phyloP scores from a whole-genome alignment of 2,113 vertebrate species.

The Otus sunia region DNA sequence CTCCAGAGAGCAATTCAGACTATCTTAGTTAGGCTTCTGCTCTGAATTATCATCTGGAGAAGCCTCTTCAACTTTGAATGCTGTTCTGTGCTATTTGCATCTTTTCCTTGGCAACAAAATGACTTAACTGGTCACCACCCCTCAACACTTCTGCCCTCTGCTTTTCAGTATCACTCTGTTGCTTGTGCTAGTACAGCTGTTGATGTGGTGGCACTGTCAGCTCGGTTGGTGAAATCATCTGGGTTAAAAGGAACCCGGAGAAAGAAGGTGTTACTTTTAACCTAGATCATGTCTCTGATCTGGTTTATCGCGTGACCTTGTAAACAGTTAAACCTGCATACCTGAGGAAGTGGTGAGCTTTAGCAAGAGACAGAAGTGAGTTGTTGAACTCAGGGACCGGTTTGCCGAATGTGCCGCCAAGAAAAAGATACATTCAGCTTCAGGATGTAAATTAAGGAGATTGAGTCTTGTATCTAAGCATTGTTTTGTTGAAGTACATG shows the following conservation, averaged over 20 bases:
- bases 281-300: not conserved
- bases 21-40: conserved; percentile 34
- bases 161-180: not conserved
- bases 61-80: conserved; percentile 38
- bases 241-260: not conserved
- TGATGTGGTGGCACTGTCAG: not conserved
- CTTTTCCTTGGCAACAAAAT: conserved; percentile 4
- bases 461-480: not conserved
- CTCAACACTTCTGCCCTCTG: not conserved
- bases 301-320: not conserved
- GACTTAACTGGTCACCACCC: not conserved
- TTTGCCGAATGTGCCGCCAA: not conserved
- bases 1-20: conserved; percentile 49
- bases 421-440: not conserved
- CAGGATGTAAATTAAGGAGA: not conserved
- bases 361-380: not conserved
- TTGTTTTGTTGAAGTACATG: not conserved
- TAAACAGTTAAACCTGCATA: not conserved
- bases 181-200: not conserved
- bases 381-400: not conserved
- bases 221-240: not conserved
- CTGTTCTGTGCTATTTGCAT: conserved; percentile 23
- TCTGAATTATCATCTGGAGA: conserved; percentile 49
- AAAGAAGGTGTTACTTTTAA: not conserved
- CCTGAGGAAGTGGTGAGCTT: not conserved